Evolutionary conservation across 2,113 vertebrate genomes (phyloP), one percentile per base, ranked within the genome.

Genomic region (Corydoras sp.): DNA sequence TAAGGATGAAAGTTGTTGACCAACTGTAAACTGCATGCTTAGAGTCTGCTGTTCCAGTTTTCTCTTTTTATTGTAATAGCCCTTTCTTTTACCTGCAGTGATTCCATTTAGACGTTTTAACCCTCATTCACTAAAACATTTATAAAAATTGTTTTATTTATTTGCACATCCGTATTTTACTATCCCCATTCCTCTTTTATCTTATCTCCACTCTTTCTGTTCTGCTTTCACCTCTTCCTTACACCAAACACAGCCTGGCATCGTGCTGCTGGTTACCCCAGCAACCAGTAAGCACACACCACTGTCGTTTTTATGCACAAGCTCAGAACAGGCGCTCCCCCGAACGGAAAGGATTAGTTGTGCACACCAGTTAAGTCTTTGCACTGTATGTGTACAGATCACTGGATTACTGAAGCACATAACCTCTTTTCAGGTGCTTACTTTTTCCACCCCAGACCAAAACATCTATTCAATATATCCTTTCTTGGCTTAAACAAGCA

Each of bases 221-320:
- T 24, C 13, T 69, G 18, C 58, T 12, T 62, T 75, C 43, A 75
- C 69, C 69, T 77, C 35, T 71, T 69, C 49, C 62, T 67, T 50
- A 74, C 68, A 70, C 58, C 48, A 73, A 69, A 69, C 49, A 56
- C 54, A 62, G 69, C 69, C 64, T 76, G 77, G 72, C 77, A 76
- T 55, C 32, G 51, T 64, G 72, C 76, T 55, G 13, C 24, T 29
- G 58, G 76, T 75, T 74, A 58, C 76, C 71, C 80, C 62, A 70
- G 77, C 69, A 81, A 78, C 72, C 62, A 10, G 18, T 69, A 72
- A 74, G 74, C 71, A 75, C 64, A 75, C 56, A 60, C 48, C 64
- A 70, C 43, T 69, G 56, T 53, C 63, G 43, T 61, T 71, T 64
- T 71, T 54, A 68, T 65, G 73, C 60, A 62, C 35, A 10, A 11